Base-by-base conservation (phyloP, 2,113 vertebrate genomes). In the Salvelinus fontinalis region DNA sequence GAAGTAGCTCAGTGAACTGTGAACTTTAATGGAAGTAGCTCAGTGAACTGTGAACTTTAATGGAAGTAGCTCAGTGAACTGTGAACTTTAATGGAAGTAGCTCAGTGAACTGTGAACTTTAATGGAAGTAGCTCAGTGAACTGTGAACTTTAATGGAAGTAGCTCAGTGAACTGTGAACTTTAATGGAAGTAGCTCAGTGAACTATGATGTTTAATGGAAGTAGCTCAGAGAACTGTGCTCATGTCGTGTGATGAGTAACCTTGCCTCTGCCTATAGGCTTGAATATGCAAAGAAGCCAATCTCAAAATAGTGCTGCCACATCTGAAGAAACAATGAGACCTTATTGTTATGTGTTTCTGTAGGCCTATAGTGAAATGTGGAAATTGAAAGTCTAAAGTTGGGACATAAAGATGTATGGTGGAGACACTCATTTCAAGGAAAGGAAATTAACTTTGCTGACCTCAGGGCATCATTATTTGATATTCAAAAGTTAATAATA, bases 401-500 rank as follows among this genome's bases (percentile, higher is more conserved):
- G 59, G 8, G 4, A 20, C 5, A 3, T 5, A n/a, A 60, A 57
- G 16, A 57, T 57, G 34, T 54, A 54, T 54, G 51, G 16, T 54
- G 9, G 13, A 54, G 13, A 54, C 16, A 5, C 13, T 13, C 6
- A 39, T 39, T 39, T 39, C 51, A 18, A 73, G 48, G 24, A 68
- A 70, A 74, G 39, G 18, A 69, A 67, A 78, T 74, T 12, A 34
- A 75, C 49, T 62, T 70, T 18, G 51, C 60, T 64, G 78, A 83
- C 81, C 79, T 85, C 80, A 84, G 86, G 86, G 83, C 78, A 82
- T 72, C 81, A 71, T 57, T 72, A 75, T 22, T 54, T 62, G 59
- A 26, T 57, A 68, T 77, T 71, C 39, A 70, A 80, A 62, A 62
- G 75, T 74, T 20, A 49, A 77, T 31, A 75, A 64, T 70, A 75